Conservation (phyloP, 2,113 vertebrate genomes). For the Amphiprion ocellaris region DNA sequence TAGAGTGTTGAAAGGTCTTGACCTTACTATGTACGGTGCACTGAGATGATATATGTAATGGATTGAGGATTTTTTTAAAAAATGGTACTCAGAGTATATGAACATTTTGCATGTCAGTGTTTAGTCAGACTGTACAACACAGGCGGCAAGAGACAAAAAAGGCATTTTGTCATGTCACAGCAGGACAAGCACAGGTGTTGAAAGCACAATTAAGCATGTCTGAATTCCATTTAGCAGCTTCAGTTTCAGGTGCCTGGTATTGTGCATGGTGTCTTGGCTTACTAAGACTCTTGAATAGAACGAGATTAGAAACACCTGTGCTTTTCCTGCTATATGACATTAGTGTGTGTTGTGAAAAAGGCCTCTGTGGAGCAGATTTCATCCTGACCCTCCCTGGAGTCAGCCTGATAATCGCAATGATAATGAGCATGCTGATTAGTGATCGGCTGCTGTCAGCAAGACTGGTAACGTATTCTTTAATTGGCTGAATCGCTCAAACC, state of each 20-base stretch:
- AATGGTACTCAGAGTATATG: too few relatives aligned
- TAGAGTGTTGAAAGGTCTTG: too few relatives aligned
- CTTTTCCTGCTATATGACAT: not conserved
- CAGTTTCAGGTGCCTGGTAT: not conserved
- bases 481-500: slow-evolving; percentile 1
- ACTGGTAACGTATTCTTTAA: slow-evolving; percentile 11
- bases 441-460: not conserved
- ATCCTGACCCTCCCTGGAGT: not conserved
- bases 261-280: not conserved
- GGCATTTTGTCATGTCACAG: slow-evolving; percentile 27
- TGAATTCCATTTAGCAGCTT: slow-evolving; percentile 3
- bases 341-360: not conserved
- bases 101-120: not conserved
- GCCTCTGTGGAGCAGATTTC: not conserved
- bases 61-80: too few relatives aligned
- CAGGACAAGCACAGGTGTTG: slow-evolving; percentile 3
- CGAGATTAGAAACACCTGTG: not conserved
- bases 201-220: not conserved
- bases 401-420: not conserved
- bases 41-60: too few relatives aligned
- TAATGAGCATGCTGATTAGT: slow-evolving; percentile 14
- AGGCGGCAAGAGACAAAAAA: not conserved
- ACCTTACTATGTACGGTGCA: too few relatives aligned
- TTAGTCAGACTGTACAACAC: not conserved
- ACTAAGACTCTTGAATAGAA: not conserved